Percentiles rank a stretch among this genome's conserved stretches.
Evolutionary conservation across 2,888 invertebrate genomes (phyloP).

Genomic region (Parnassius glacialis): DNA sequence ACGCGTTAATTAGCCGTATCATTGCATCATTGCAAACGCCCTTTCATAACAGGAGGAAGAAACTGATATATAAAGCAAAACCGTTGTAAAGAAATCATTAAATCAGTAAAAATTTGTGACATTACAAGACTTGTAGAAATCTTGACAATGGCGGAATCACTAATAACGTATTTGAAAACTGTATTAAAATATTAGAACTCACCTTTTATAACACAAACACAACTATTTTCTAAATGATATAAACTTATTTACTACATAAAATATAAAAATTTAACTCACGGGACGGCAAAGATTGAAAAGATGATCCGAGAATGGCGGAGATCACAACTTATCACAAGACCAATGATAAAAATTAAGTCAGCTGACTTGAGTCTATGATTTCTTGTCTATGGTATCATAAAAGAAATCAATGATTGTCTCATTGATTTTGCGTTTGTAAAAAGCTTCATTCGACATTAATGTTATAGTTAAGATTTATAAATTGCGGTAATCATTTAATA

Average conservation of each 20-base stretch:
- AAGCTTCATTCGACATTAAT: too few species aligned
- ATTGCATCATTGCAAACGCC: background rate
- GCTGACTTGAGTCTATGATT: conserved; percentile 74
- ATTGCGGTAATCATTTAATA: too few species aligned
- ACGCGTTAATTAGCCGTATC: background rate
- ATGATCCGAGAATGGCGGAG: conserved; percentile 79
- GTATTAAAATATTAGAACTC: conserved; percentile 38
- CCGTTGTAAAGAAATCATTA: conserved; percentile 11
- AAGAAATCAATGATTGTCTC: conserved; percentile 3
- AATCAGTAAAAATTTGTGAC: conserved; percentile 24
- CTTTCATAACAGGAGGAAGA: background rate
- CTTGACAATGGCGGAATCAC: conserved; percentile 48
- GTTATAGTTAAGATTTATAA: too few species aligned
- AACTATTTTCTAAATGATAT: conserved; percentile 39
- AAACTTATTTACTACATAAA: conserved; percentile 40
- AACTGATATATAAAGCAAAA: background rate
- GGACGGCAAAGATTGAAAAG: conserved; percentile 75
- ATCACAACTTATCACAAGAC: conserved; percentile 80
- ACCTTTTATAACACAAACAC: conserved; percentile 56
- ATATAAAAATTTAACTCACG: conserved; percentile 68
- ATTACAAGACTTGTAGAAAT: conserved; percentile 23
- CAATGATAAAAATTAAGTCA: conserved; percentile 79
- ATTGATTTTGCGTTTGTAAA: too few species aligned
- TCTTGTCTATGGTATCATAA: conserved; percentile 49
- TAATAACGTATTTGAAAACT: conserved; percentile 52